These are phyloP conservation scores for Hesperia comma DNA, from an alignment of 2,888 invertebrate species.

Conservation along the genomic window DNA sequence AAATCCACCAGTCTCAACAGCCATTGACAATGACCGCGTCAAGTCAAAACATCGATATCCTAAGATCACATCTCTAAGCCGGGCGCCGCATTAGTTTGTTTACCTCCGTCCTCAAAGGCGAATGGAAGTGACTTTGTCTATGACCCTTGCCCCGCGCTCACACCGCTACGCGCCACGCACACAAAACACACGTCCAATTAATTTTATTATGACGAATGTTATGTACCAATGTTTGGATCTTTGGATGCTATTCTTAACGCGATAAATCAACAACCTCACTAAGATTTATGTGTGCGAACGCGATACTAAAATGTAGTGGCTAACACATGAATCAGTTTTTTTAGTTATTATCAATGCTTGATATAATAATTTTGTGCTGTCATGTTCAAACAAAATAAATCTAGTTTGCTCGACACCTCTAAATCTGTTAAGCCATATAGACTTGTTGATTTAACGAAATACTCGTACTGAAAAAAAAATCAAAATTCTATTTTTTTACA, in stretches of 20 bases:
- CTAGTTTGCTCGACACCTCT: too few relatives aligned
- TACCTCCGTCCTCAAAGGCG: constrained; percentile 69
- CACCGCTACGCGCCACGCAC: constrained; percentile 24
- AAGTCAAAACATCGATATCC: constrained; percentile 4
- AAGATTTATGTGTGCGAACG: constrained; percentile 1
- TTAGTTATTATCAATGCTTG: too few relatives aligned
- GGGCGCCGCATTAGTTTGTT: constrained; percentile 57
- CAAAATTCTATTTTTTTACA: too few relatives aligned
- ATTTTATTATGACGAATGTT: constrained; percentile 26
- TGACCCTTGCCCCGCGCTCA: constrained; percentile 61
- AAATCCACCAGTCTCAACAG: too few relatives aligned
- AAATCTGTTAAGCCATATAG: too few relatives aligned
- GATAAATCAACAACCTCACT: not conserved
- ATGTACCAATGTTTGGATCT: not conserved
- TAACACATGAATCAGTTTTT: too few relatives aligned
- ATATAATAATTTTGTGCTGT: too few relatives aligned
- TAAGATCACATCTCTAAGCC: constrained; percentile 12
- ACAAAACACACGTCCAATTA: constrained; percentile 13
- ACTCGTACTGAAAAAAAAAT: too few relatives aligned
- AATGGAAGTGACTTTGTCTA: constrained; percentile 78
- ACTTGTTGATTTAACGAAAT: too few relatives aligned
- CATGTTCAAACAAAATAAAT: too few relatives aligned
- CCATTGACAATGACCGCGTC: too few relatives aligned
- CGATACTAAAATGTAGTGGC: not conserved
- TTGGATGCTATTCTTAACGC: not conserved